Percentiles rank a stretch among this genome's conserved stretches.
phyloP scores from a whole-genome alignment of 2,888 invertebrate species.

The Tetheella fluctuosa region DNA sequence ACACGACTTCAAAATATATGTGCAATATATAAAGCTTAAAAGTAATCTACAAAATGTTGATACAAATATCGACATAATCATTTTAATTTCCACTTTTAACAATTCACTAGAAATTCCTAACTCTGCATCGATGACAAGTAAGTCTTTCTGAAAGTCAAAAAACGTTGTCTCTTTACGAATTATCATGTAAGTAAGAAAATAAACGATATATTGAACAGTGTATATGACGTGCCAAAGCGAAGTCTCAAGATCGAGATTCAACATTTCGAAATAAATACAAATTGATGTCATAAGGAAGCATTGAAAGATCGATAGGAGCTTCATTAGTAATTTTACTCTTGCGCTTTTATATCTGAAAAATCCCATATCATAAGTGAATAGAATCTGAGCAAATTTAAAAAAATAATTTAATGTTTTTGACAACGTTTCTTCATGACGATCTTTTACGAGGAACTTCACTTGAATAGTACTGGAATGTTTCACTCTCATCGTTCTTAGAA shows the following conservation, averaged over 20 bases:
- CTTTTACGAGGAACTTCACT: background rate
- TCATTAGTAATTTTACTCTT: constrained; percentile 2
- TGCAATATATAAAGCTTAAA: background rate
- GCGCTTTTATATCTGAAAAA: constrained; percentile 13
- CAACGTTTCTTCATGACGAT: background rate
- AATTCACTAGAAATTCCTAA: constrained; percentile 1
- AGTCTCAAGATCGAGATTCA: background rate
- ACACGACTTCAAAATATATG: constrained; percentile 15
- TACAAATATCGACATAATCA: background rate
- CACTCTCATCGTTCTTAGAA: background rate
- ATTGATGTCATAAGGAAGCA: constrained; percentile 2
- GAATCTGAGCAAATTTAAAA: constrained; percentile 13
- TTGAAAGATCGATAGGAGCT: background rate
- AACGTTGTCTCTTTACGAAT: background rate
- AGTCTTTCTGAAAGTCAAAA: constrained; percentile 10
- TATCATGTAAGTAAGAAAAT: background rate
- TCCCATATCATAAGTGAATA: constrained; percentile 17
- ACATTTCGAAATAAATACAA: background rate
- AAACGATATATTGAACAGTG: background rate
- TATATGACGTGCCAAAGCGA: background rate
- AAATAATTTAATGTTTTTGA: constrained; percentile 9
- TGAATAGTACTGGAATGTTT: background rate
- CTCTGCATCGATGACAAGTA: constrained; percentile 16
- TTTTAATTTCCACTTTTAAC: constrained; percentile 16
- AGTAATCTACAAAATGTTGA: background rate